Evolutionary conservation across 2,888 invertebrate species (phyloP).

Genomic region (Tromatobia lineatoria): DNA sequence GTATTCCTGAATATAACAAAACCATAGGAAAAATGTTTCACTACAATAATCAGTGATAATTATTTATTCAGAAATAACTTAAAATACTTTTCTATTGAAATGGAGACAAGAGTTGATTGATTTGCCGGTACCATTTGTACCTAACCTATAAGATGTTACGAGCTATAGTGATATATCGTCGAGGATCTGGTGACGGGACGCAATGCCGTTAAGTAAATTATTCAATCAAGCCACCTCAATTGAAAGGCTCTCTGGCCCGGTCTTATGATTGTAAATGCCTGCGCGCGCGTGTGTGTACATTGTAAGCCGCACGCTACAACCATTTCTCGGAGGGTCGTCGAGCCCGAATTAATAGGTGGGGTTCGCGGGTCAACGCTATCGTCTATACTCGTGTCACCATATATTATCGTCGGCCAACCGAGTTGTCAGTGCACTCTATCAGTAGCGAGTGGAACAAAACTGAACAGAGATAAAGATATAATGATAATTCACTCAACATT

Average conservation of each 20-base stretch:
- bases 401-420: constrained; percentile 25
- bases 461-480: no score
- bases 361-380: constrained; percentile 47
- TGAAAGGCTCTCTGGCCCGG: constrained; percentile 16
- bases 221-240: constrained; percentile 60
- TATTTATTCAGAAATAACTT: no score
- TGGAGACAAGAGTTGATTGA: not conserved
- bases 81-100: not conserved
- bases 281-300: constrained; percentile 9
- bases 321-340: constrained; percentile 24
- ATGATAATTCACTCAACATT: not conserved
- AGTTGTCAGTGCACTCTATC: not conserved
- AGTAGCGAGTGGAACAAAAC: not conserved
- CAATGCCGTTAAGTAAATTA: constrained; percentile 64
- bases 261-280: constrained; percentile 8
- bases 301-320: not conserved
- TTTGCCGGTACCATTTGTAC: not conserved
- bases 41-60: no score
- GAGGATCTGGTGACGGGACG: constrained; percentile 41
- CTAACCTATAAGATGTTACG: not conserved
- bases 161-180: constrained; percentile 8
- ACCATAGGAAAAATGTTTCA: no score
- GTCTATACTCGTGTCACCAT: constrained; percentile 8
- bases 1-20: no score
- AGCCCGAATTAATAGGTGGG: constrained; percentile 42